Evolutionary conservation across 2,888 invertebrate species (phyloP), one percentile per base, ranked within the genome.

Genomic region (Caenorhabditis sp.): DNA sequence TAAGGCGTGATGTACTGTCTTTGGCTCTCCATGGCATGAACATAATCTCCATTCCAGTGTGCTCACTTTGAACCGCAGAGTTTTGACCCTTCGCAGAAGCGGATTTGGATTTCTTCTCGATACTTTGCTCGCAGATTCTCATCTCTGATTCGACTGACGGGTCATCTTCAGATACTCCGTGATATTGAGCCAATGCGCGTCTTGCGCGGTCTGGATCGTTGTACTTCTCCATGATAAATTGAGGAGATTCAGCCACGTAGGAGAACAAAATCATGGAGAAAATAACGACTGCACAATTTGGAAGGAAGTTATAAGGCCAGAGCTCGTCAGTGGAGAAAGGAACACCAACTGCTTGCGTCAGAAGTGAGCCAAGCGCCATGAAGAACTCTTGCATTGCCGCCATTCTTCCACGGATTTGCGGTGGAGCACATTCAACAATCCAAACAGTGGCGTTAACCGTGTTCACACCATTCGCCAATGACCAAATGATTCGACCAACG

Each of bases 361-460:
- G 53, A 14, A 78, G 59, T 0, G 77, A 76, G 4, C 83, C 83
- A 20, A 81, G 67, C n/a, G 80, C 77, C 78, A 81, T 81, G 67
- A 80, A 80, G 75, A 81, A 76, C 65, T 83, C 83, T 54, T 83
- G 83, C 80, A 81, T 78, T 5, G 81, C 77, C 8, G 78, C 81
- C 75, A 81, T 80, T 36, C 78, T 67, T 27, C 83, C 83, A 36
- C 83, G 27, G 59, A 78, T 79, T 27, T 70, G 65, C 38, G 78
- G 75, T 5, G 83, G 81, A 0, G 83, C 80, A 26, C 80, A 80
- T 52, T 83, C 83, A 20, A 83, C 78, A 49, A 83, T 81, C 83
- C 83, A 83, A n/a, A 83, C 83, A 2, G 83, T 83, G 1, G 78
- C 78, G 60, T 77, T 78, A 8, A 83, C 83, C 23, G 74, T 75